phyloP scores from a whole-genome alignment of 64 coral and sea anemone species.

The Catalaphyllia jardinei region DNA sequence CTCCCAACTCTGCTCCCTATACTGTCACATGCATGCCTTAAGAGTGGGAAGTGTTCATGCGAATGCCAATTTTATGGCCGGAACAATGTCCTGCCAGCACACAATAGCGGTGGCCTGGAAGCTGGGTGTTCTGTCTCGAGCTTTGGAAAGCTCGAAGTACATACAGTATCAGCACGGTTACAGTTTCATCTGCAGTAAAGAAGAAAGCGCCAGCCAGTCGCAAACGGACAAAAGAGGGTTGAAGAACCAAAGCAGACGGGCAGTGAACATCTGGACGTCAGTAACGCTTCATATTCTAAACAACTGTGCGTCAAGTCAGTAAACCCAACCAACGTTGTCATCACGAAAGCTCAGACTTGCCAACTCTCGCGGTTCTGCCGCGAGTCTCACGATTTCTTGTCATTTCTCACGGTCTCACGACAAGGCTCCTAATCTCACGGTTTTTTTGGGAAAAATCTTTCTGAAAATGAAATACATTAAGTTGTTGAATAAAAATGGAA shows the following conservation, averaged over 20 bases:
- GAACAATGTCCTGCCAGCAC: conserved; percentile 11
- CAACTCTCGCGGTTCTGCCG: too few species aligned
- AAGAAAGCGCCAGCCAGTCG: neutral
- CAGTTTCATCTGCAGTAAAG: conserved; percentile 12
- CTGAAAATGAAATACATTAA: too few species aligned
- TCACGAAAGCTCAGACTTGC: neutral
- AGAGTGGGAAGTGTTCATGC: conserved; percentile 13
- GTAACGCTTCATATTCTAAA: neutral
- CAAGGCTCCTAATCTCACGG: too few species aligned
- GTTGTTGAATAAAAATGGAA: too few species aligned
- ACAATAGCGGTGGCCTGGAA: neutral
- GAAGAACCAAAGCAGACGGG: neutral
- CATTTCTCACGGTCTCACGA: too few species aligned
- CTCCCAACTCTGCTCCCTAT: conserved; percentile 1
- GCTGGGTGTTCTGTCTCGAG: neutral
- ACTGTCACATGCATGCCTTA: conserved; percentile 30
- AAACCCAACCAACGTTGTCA: conserved; percentile 20
- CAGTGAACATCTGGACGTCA: neutral
- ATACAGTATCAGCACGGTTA: neutral
- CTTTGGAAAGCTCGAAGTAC: neutral
- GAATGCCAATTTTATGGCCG: neutral
- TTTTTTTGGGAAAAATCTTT: too few species aligned
- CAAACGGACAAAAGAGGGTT: neutral
- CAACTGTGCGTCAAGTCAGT: conserved; percentile 4
- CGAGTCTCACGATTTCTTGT: too few species aligned